Percentiles rank a stretch among this genome's conserved stretches.
phyloP scores from a whole-genome alignment of 2,113 vertebrate species.

The Sceloporus undulatus region DNA sequence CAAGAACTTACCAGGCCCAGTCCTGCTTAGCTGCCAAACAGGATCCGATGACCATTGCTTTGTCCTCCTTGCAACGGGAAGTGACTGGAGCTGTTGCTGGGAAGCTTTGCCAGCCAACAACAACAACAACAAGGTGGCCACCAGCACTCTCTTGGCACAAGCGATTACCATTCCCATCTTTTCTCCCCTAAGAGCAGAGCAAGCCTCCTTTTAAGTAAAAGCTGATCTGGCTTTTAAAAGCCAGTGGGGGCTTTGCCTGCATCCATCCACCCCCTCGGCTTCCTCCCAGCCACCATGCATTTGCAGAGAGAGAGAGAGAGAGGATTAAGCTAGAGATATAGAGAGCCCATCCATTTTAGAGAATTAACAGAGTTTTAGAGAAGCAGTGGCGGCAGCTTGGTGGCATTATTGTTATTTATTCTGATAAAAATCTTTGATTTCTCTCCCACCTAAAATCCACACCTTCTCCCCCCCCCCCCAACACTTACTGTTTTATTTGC shows the following conservation, averaged over 20 bases:
- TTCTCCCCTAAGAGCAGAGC: not conserved
- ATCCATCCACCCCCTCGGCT: not conserved
- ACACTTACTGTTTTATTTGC: not conserved
- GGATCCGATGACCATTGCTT: not conserved
- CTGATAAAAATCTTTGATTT: constrained; percentile 37
- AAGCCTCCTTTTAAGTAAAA: constrained; percentile 46
- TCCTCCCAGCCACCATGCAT: constrained; percentile 17
- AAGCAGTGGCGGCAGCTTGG: not conserved
- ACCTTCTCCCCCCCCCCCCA: not conserved
- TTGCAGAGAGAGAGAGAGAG: constrained; percentile 47
- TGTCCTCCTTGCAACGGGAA: not conserved
- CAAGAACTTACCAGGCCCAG: not conserved
- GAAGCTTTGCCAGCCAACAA: not conserved
- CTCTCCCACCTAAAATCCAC: not conserved
- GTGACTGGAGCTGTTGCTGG: rapidly evolving
- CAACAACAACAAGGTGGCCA: rapidly evolving
- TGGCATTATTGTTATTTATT: not conserved
- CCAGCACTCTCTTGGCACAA: not conserved
- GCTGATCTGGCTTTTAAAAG: constrained; percentile 58
- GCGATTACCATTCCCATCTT: not conserved
- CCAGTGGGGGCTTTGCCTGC: constrained; percentile 12
- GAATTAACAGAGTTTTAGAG: constrained; percentile 62
- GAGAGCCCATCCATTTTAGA: constrained; percentile 41
- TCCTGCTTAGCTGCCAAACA: not conserved
- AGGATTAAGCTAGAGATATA: not conserved